Percentiles rank a stretch among this genome's conserved stretches.
Conservation (phyloP, 2,113 vertebrate genomes). For the Poecilia latipinna region DNA sequence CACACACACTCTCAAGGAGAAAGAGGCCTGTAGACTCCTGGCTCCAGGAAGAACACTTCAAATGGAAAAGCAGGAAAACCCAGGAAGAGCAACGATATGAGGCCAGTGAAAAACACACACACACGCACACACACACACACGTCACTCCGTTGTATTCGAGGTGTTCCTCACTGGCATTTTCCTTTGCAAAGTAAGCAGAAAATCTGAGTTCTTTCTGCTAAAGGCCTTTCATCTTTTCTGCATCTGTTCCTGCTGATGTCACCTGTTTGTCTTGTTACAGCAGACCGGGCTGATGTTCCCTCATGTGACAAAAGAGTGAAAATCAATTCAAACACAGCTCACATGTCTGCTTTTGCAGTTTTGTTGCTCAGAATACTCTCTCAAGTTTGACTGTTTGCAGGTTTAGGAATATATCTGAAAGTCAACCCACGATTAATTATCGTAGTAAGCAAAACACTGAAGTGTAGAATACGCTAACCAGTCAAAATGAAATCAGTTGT, state of each 20-base stretch:
- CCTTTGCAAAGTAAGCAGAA: constrained; percentile 45
- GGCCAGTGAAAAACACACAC: constrained; percentile 23
- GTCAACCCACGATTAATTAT: background rate
- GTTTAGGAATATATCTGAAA: background rate
- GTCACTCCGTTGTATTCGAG: constrained; percentile 10
- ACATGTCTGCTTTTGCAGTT: constrained; percentile 7
- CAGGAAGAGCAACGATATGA: constrained; percentile 46
- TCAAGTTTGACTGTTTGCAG: background rate
- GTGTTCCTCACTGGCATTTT: constrained; percentile 5
- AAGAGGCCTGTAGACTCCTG: constrained; percentile 59
- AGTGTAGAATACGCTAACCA: background rate
- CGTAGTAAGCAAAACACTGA: background rate
- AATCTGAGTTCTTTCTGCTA: background rate
- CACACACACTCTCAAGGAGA: constrained; percentile 35
- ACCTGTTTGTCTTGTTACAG: constrained; percentile 42
- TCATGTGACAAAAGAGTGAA: constrained; percentile 57
- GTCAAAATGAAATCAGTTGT: background rate
- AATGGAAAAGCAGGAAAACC: constrained; percentile 65
- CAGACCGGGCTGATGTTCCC: constrained; percentile 54
- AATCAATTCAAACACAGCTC: constrained; percentile 57
- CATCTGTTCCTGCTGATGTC: constrained; percentile 40
- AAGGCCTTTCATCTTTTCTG: constrained; percentile 34
- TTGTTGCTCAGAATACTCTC: background rate
- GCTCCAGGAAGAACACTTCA: constrained; percentile 82
- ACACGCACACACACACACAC: constrained; percentile 27